phyloP scores from a whole-genome alignment of 2,888 invertebrate genomes.

The Cryptophagus acutangulus region DNA sequence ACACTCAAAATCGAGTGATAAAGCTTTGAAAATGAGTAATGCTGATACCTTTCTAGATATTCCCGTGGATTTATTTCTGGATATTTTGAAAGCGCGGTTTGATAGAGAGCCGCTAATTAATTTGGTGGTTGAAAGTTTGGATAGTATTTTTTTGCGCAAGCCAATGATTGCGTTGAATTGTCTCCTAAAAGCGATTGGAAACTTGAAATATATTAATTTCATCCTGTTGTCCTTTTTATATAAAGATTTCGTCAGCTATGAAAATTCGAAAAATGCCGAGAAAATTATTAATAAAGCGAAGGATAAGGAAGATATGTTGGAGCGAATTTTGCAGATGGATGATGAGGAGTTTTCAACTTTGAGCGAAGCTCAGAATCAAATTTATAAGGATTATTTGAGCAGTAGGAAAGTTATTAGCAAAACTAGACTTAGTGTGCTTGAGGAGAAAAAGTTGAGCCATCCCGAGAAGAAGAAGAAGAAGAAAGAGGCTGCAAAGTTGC shows the following conservation, averaged over 20 bases:
- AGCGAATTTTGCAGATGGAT: conserved; percentile 22
- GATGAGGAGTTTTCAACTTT: conserved; percentile 26
- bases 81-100: conserved; percentile 31
- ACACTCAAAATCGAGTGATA: too few relatives aligned
- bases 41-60: conserved; percentile 35
- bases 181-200: conserved; percentile 35
- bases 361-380: background rate
- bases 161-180: conserved; percentile 31
- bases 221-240: conserved; percentile 29
- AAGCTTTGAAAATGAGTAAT: conserved; percentile 9
- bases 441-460: too few relatives aligned
- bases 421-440: too few relatives aligned
- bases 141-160: conserved; percentile 36
- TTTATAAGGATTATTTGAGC: background rate
- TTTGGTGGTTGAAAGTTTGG: conserved; percentile 39
- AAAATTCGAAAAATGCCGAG: background rate
- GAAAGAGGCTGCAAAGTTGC: conserved; percentile 9
- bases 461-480: conserved; percentile 1
- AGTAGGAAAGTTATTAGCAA: background rate
- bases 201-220: conserved; percentile 37
- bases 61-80: conserved; percentile 28
- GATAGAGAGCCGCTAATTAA: conserved; percentile 13
- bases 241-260: conserved; percentile 19
- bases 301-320: conserved; percentile 18
- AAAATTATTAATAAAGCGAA: conserved; percentile 18